phyloP scores from a whole-genome alignment of 30 jellyfish, hydroid and myxozoan species.

The Nemopilema nomurai region DNA sequence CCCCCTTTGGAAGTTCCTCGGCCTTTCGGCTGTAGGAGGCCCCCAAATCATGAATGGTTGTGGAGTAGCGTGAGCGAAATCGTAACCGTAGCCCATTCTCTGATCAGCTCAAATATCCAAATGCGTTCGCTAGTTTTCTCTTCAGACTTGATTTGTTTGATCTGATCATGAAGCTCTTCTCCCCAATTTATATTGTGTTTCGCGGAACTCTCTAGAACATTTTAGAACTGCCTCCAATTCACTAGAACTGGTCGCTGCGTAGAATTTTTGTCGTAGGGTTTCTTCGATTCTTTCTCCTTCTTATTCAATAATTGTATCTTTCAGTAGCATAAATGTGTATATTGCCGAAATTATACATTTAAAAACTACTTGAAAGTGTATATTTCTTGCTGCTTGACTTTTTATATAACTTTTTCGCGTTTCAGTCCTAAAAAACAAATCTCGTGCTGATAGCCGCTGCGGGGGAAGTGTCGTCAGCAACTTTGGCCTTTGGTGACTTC shows the following conservation, averaged over 20 bases:
- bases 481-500: slow-evolving; percentile 11
- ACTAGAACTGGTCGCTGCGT: background rate
- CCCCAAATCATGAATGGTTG: background rate
- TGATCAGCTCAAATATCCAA: background rate
- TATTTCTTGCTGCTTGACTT: no score
- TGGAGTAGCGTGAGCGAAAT: no score
- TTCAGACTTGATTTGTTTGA: background rate
- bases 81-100: background rate
- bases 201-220: slow-evolving; percentile 34
- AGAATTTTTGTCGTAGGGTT: background rate
- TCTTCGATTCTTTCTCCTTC: background rate
- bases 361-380: no score
- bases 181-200: background rate
- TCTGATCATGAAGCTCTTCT: background rate
- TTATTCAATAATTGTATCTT: no score
- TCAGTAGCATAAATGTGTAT: no score
- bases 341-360: no score
- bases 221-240: slow-evolving; percentile 37
- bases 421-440: no score
- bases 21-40: background rate
- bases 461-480: no score
- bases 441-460: no score
- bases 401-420: no score
- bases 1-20: background rate
- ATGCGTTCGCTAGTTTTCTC: background rate